These are phyloP conservation scores for Acrobasis consociella DNA, from an alignment of 2,888 invertebrate genomes.

Conservation along the genomic window DNA sequence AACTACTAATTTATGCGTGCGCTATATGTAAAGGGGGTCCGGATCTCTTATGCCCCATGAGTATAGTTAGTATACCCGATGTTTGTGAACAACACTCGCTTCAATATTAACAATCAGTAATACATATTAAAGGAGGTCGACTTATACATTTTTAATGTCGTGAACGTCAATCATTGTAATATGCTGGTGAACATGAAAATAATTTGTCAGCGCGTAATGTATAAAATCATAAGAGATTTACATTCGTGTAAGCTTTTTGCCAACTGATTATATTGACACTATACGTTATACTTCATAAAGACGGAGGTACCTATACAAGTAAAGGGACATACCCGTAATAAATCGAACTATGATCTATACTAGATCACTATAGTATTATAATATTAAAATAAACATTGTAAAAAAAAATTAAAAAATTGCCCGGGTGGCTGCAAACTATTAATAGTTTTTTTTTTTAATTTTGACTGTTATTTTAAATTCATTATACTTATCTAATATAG, in stretches of 20 bases:
- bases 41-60: too few relatives aligned
- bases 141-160: conserved; percentile 50
- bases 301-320: too few relatives aligned
- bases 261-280: background rate
- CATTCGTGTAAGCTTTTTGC: background rate
- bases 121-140: conserved; percentile 52
- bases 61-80: too few relatives aligned
- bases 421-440: too few relatives aligned
- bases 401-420: background rate
- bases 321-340: too few relatives aligned
- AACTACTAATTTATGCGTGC: too few relatives aligned
- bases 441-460: too few relatives aligned
- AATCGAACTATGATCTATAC: too few relatives aligned
- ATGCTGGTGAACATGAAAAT: conserved; percentile 41
- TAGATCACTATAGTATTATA: too few relatives aligned
- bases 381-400: background rate
- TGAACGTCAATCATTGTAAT: conserved; percentile 40
- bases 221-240: conserved; percentile 9
- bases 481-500: too few relatives aligned
- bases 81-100: conserved; percentile 20
- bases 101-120: conserved; percentile 40
- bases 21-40: too few relatives aligned
- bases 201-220: conserved; percentile 33
- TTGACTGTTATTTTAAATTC: too few relatives aligned
- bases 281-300: background rate